phyloP scores from a whole-genome alignment of 1,140 invertebrate genomes.

The Drosophila willistoni region DNA sequence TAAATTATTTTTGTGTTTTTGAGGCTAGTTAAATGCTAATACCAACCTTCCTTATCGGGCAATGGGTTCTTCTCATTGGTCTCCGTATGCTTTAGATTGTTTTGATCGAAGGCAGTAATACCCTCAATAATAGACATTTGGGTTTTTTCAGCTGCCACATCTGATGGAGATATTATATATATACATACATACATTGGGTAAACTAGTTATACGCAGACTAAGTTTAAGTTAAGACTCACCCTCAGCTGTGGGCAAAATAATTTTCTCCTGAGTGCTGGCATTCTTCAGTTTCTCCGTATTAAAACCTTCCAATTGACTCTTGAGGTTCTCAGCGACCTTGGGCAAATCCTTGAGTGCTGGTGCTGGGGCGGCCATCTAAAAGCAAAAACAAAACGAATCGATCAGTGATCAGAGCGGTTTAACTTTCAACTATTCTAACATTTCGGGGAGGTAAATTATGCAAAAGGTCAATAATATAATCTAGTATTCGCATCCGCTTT shows the following conservation, averaged over 20 bases:
- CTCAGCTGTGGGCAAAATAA: constrained; percentile 93
- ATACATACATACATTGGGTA: too few relatives aligned
- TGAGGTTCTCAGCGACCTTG: constrained; percentile 93
- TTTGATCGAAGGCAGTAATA: constrained; percentile 92
- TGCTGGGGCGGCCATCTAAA: constrained; percentile 77
- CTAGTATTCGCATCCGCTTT: too few relatives aligned
- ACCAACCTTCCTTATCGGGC: constrained; percentile 96
- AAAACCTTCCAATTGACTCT: constrained; percentile 94
- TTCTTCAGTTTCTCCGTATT: constrained; percentile 92
- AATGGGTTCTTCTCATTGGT: constrained; percentile 96
- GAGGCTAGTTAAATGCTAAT: neutral
- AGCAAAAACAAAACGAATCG: neutral
- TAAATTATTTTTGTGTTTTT: too few relatives aligned
- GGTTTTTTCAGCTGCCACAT: constrained; percentile 93
- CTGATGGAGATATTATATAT: constrained; percentile 83
- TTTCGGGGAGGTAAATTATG: neutral
- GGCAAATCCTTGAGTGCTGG: constrained; percentile 94
- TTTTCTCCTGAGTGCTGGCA: constrained; percentile 93
- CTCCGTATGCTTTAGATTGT: constrained; percentile 94
- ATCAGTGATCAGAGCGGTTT: neutral
- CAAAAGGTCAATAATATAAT: too few relatives aligned
- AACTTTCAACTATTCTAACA: neutral
- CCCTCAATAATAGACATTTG: constrained; percentile 93
- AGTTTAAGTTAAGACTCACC: constrained; percentile 84
- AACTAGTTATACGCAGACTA: too few relatives aligned